phyloP scores from a whole-genome alignment of 2,888 invertebrate genomes.

The Cryptocephalus primarius region DNA sequence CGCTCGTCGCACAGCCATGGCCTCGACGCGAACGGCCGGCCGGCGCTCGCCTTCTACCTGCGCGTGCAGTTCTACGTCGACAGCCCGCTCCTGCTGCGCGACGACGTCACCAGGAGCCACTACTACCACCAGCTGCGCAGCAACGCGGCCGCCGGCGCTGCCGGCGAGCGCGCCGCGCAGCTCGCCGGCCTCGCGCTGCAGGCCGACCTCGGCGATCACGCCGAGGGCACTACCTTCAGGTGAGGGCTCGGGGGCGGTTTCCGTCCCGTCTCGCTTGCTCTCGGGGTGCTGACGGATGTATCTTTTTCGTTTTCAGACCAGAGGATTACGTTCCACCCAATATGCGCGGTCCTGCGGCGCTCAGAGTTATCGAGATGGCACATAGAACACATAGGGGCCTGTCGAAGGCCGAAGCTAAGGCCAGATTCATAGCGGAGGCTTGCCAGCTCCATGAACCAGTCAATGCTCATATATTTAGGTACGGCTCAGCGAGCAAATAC shows the following conservation, averaged over 20 bases:
- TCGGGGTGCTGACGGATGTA: no score
- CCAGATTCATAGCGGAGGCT: constrained; percentile 81
- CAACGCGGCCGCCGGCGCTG: constrained; percentile 64
- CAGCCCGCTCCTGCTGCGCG: constrained; percentile 79
- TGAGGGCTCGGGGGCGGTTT: not conserved
- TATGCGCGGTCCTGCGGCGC: constrained; percentile 44
- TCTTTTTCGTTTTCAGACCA: constrained; percentile 49
- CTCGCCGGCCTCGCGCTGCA: constrained; percentile 76
- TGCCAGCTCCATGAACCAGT: constrained; percentile 72
- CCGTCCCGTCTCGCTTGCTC: no score
- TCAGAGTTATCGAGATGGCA: constrained; percentile 56
- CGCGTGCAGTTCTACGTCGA: constrained; percentile 91
- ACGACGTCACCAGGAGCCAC: constrained; percentile 84
- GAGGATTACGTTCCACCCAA: constrained; percentile 74
- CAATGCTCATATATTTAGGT: constrained; percentile 74
- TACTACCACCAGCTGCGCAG: constrained; percentile 92
- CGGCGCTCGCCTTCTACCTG: constrained; percentile 79
- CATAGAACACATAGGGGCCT: constrained; percentile 73
- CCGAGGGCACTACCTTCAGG: constrained; percentile 40
- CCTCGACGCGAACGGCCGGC: constrained; percentile 81
- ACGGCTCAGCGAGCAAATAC: no score
- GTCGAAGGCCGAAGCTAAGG: constrained; percentile 69
- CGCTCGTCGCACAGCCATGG: constrained; percentile 88
- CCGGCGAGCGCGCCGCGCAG: constrained; percentile 58
- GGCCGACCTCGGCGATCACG: constrained; percentile 76